Evolutionary conservation across 2,797 vertebrate species (phyloP), one percentile per base, ranked within the genome.

Genomic region (Phrynocephalus guinanensis): DNA sequence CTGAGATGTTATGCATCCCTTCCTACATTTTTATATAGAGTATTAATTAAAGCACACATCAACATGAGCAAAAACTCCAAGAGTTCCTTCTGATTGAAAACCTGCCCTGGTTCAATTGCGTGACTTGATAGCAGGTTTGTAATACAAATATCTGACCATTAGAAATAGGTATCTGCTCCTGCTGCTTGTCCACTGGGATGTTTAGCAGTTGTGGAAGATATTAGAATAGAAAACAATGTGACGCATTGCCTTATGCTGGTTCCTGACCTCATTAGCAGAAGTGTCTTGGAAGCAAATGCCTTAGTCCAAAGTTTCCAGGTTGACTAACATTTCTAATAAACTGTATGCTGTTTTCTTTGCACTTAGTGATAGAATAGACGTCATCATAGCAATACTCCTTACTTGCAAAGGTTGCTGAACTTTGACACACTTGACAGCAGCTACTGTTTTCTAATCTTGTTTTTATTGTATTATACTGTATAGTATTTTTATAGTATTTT

Each of bases 41-140:
- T 82, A 92, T 89, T 95, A 96, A 94, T 94, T 94, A 95, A 93
- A 91, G 91, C 81, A 78, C 92, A 94, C 93, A 88, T 94, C 90
- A 87, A 92, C 94, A 85, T 15, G 84, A 50, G 6, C 8, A 92
- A 92, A 68, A 67, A 83, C 87, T 90, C 48, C 0, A 11, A 87
- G 89, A 92, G 86, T 78, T 89, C 56, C 88, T 92, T 93, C 87
- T 89, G 84, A 93, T 89, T 85, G 81, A 91, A 72, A 91, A 91
- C 44, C 33, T 93, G 87, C 48, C 82, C 89, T 92, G 90, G 86
- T 87, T 92, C 79, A 83, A 33, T 5, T 79, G 28, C 66, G 7
- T 24, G 78, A 94, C 63, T 84, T 77, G 88, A 88, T 1, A 44
- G 84, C 82, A 77, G 20, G 79, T 83, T 91, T 88, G 60, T 85